Evolutionary conservation across 2,888 invertebrate species (phyloP).

Genomic region (Oscheius sp.): DNA sequence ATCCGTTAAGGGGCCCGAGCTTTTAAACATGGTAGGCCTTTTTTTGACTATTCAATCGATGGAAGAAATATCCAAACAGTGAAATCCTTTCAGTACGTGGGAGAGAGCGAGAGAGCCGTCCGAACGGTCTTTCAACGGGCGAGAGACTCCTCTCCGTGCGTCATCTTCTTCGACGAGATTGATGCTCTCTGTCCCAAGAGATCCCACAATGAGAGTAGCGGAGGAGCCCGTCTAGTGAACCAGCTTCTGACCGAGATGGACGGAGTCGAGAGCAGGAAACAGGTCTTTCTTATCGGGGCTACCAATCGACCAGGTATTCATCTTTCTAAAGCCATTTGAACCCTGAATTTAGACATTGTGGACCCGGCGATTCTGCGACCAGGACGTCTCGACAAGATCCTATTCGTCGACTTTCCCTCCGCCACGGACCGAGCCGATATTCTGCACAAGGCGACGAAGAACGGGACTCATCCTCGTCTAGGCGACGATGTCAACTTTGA

Average conservation of each 20-base stretch:
- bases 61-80: neutral
- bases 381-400: constrained; percentile 88
- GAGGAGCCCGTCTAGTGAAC: constrained; percentile 85
- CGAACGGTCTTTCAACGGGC: constrained; percentile 95
- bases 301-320: constrained; percentile 85
- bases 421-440: constrained; percentile 87
- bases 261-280: constrained; percentile 89
- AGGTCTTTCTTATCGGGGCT: constrained; percentile 94
- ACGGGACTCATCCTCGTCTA: constrained; percentile 84
- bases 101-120: constrained; percentile 96
- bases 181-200: constrained; percentile 93
- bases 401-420: constrained; percentile 89
- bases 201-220: constrained; percentile 80
- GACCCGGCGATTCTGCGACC: constrained; percentile 92
- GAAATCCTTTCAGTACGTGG: constrained; percentile 83
- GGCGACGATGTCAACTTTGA: constrained; percentile 83
- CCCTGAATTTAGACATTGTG: constrained; percentile 81
- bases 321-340: neutral
- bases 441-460: constrained; percentile 78
- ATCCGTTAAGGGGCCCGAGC: constrained; percentile 96
- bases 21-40: constrained; percentile 87
- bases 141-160: constrained; percentile 93
- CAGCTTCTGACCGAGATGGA: constrained; percentile 98
- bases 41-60: neutral
- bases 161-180: constrained; percentile 98